Base-by-base conservation (phyloP, 2,113 vertebrate species). In the Ancistrus triradiatus region DNA sequence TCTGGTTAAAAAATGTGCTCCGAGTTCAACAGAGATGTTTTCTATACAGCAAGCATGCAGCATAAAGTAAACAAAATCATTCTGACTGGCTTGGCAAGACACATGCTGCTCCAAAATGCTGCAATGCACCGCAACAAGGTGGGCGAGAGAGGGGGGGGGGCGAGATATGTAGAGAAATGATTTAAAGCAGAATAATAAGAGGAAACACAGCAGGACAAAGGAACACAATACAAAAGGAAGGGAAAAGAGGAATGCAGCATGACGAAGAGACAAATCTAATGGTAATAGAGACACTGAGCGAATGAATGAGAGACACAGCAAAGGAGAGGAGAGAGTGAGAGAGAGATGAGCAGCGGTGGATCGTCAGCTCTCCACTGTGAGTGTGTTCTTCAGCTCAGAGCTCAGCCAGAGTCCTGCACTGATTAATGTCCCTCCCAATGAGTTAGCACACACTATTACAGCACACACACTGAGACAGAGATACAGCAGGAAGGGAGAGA, bases 51-150 rank as follows among this genome's bases (percentile, higher is more conserved):
- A 37, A 8, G 14, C 14, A 37, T 37, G 38, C 38, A 42, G 38
- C 38, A 42, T 14, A 14, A 6, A 42, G n/a, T 42, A 59, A 57
- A 67, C 50, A 69, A 63, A 60, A 59, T 40, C 59, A 52, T 50
- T 48, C 50, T 47, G 59, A 50, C 38, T 38, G 44, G 55, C 31
- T 14, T 11, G 1, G 22, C 8, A n/a, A 43, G 21, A 43, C 25
- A 43, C 38, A 43, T 35, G 44, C 51, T 62, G 55, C 38, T 42
- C 43, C 52, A 72, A 53, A 68, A 73, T 73, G 68, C 70, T 73
- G 70, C 70, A 73, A 57, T 73, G 70, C 70, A 73, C 59, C 70
- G 66, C 59, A 63, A 68, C 59, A 52, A 42, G 52, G 70, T 53
- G 47, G 59, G 63, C 59, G 55, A 53, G 37, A 37, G 27, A 50